Conservation (phyloP, 2,797 vertebrate genomes). For the Urocyon cinereoargenteus region DNA sequence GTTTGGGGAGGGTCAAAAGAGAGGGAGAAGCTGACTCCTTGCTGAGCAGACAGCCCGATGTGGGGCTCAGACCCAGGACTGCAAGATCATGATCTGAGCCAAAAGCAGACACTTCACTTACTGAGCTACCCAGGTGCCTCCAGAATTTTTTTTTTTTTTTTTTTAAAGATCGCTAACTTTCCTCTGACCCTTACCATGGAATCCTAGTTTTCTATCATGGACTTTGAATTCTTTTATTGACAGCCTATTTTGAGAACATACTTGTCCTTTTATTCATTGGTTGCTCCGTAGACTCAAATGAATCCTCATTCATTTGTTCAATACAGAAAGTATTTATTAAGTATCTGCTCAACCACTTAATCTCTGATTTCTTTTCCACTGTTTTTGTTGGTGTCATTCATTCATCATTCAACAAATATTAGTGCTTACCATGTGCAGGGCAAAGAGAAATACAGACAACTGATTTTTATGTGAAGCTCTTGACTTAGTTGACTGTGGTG, state of each 20-base stretch:
- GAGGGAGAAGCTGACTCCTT: neutral
- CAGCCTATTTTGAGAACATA: neutral
- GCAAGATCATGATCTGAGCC: neutral
- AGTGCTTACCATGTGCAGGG: neutral
- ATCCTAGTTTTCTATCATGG: neutral
- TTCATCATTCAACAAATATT: neutral
- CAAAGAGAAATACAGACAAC: neutral
- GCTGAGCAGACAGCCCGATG: neutral
- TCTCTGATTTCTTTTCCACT: neutral
- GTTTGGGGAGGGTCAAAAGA: neutral
- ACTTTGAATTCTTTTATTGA: neutral
- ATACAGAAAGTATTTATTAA: neutral
- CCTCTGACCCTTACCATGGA: neutral
- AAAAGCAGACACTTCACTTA: neutral
- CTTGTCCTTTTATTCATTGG: neutral
- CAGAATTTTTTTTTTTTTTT: neutral
- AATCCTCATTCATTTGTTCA: neutral
- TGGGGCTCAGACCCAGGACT: too few relatives aligned
- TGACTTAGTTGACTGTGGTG: neutral
- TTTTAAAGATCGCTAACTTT: neutral
- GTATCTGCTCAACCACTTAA: neutral
- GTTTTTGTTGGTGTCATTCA: neutral
- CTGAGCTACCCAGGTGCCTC: neutral
- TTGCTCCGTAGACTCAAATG: neutral
- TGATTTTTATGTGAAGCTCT: neutral